Evolutionary conservation across 2,113 vertebrate species (phyloP).

Genomic region (Amblyopsis rosae): DNA sequence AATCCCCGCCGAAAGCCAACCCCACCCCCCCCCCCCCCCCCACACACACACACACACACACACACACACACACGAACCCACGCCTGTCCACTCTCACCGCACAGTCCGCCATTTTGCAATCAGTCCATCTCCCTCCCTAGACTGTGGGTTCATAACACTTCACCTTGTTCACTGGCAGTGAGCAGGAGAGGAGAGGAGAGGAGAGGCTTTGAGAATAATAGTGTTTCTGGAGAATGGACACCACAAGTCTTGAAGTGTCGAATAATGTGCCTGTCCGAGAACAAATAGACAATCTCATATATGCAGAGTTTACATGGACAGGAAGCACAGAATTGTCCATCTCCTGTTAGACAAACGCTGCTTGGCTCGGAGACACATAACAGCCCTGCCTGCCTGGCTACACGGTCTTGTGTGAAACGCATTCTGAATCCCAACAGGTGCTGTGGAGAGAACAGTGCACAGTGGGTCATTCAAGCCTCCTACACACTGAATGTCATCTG

Average conservation of each 20-base stretch:
- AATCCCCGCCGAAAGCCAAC: slow-evolving; percentile 53
- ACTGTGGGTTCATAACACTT: slow-evolving; percentile 2
- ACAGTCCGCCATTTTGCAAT: slow-evolving; percentile 1
- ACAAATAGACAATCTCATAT: too few relatives aligned
- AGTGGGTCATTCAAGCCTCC: slow-evolving; percentile 64
- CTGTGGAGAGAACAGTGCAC: slow-evolving; percentile 48
- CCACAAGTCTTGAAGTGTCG: too few relatives aligned
- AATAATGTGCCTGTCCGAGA: too few relatives aligned
- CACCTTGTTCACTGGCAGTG: slow-evolving; percentile 16
- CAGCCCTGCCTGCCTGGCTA: slow-evolving; percentile 9
- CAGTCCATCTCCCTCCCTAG: slow-evolving; percentile 20
- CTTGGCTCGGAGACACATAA: slow-evolving; percentile 36
- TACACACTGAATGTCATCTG: slow-evolving; percentile 65
- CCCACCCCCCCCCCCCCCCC: slow-evolving; percentile 6
- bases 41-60: background rate
- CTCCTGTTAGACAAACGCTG: slow-evolving; percentile 31
- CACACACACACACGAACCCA: background rate
- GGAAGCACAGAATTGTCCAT: slow-evolving; percentile 18
- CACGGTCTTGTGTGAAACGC: slow-evolving; percentile 35
- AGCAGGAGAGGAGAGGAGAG: background rate
- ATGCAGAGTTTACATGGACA: slow-evolving; percentile 1
- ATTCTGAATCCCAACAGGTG: slow-evolving; percentile 70
- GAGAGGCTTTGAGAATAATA: slow-evolving; percentile 4
- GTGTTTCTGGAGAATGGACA: slow-evolving; percentile 9
- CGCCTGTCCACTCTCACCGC: slow-evolving; percentile 19